Percentiles rank a stretch among this genome's conserved stretches.
Evolutionary conservation across 2,113 vertebrate genomes (phyloP).

Genomic region (Rhynchopsitta pachyrhyncha): DNA sequence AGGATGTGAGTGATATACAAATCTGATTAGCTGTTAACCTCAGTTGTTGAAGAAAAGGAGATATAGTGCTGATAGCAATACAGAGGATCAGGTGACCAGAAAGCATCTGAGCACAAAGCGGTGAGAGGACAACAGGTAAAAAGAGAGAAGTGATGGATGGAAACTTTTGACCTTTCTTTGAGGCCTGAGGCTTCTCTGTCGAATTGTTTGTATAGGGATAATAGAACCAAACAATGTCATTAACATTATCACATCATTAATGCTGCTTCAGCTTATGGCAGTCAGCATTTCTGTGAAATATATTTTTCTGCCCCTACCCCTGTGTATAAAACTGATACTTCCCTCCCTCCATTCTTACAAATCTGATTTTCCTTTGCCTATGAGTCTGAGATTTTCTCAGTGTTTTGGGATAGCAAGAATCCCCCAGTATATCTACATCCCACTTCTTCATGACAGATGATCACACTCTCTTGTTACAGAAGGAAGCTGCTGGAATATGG

Average conservation of each 20-base stretch:
- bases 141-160: background rate
- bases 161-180: background rate
- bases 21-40: background rate
- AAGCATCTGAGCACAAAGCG: background rate
- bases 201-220: background rate
- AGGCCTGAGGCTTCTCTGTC: background rate
- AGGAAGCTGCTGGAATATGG: background rate
- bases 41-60: background rate
- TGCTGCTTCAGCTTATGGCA: background rate
- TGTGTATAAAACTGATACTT: background rate
- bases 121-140: background rate
- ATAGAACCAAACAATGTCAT: background rate
- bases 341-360: background rate
- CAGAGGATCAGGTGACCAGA: background rate
- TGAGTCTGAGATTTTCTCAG: background rate
- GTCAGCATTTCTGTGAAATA: background rate
- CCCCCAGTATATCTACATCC: background rate
- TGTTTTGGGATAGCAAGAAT: background rate
- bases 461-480: accelerated
- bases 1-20: background rate
- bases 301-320: background rate
- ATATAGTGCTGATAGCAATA: background rate
- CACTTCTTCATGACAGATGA: accelerated
- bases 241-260: background rate
- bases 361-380: background rate